Base-by-base conservation (phyloP, 2,888 invertebrate species). In the Mesopsocus fuscifrons region DNA sequence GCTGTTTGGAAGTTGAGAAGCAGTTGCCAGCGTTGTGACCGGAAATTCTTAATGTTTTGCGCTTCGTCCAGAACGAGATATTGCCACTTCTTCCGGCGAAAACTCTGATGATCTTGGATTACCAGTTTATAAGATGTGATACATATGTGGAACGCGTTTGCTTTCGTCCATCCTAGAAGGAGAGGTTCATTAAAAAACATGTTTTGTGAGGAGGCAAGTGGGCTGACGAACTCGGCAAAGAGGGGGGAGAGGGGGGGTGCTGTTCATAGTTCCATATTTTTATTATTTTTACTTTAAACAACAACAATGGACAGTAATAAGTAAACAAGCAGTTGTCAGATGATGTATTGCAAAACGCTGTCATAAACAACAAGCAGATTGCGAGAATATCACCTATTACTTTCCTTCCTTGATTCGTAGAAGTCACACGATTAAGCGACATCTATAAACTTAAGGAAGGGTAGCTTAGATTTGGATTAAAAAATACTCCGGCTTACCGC, bases 1-100 rank as follows among this genome's bases (percentile, higher is more conserved):
- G 89, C 82, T 1, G 89, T 87, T 57, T 89, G 83, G 61, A 95
- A 91, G 62, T 92, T 95, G 44, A 98, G 67, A 50, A 98, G 64
- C 56, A 92, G 71, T 64, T 97, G 97, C 98, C 98, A 98, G 48
- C 98, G 70, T 60, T 97, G 97, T 16, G 94, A 94, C 61, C 97
- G 97, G 61, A 97, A 98, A 65, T 98, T 98, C 65, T 98, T 99
- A 47, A 98, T 98, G 59, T 98, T 97, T 61, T 98, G 98, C 30
- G 97, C 97, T 65, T 95, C 97, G 59, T 98, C 97, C 43, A 98
- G 70, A 50, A 98, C 91, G 41, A 98, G 71, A 62, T 97, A 98
- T 60, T 91, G 89, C 97, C 98, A 99, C 51, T 91, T 85, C 65
- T 95, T 95, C 51, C 94, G 69, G 44, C 97, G 72, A 64, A 98